These are phyloP conservation scores for Varanus komodoensis DNA, from an alignment of 2,113 vertebrate genomes.

Conservation along the genomic window DNA sequence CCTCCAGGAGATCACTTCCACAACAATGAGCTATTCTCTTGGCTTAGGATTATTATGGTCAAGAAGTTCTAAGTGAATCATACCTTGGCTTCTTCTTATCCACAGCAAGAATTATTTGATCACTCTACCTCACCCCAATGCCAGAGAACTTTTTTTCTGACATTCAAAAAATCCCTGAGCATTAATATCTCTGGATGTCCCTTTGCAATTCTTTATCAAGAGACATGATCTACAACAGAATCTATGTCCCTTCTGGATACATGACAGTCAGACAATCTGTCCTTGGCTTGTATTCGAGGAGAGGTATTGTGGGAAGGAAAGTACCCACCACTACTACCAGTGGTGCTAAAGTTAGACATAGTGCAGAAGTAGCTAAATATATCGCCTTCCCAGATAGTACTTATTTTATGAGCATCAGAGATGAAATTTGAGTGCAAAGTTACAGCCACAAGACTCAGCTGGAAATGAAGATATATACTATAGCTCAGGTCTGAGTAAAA, in stretches of 20 bases:
- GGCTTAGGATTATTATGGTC: conserved; percentile 60
- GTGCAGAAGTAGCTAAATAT: conserved; percentile 84
- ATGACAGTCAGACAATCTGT: conserved; percentile 84
- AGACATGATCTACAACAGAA: conserved; percentile 88
- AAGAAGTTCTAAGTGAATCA: conserved; percentile 67
- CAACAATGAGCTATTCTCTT: conserved; percentile 62
- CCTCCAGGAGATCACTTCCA: conserved; percentile 71
- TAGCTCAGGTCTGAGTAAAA: not conserved
- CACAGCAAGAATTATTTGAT: conserved; percentile 70
- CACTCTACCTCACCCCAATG: conserved; percentile 73
- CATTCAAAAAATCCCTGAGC: conserved; percentile 81
- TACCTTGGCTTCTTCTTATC: conserved; percentile 73
- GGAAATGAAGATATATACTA: conserved; percentile 34
- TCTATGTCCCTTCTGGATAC: conserved; percentile 82
- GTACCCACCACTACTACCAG: conserved; percentile 76
- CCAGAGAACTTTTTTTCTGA: conserved; percentile 69
- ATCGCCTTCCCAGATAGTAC: conserved; percentile 79
- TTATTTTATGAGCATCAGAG: conserved; percentile 66
- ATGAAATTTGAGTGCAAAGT: conserved; percentile 53
- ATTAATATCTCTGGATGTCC: conserved; percentile 81
- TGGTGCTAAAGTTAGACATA: conserved; percentile 84
- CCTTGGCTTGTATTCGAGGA: conserved; percentile 81
- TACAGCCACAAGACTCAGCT: conserved; percentile 37
- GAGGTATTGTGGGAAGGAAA: conserved; percentile 85
- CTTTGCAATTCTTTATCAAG: conserved; percentile 81